phyloP scores from a whole-genome alignment of 2,797 vertebrate genomes.

The Pterois miles region DNA sequence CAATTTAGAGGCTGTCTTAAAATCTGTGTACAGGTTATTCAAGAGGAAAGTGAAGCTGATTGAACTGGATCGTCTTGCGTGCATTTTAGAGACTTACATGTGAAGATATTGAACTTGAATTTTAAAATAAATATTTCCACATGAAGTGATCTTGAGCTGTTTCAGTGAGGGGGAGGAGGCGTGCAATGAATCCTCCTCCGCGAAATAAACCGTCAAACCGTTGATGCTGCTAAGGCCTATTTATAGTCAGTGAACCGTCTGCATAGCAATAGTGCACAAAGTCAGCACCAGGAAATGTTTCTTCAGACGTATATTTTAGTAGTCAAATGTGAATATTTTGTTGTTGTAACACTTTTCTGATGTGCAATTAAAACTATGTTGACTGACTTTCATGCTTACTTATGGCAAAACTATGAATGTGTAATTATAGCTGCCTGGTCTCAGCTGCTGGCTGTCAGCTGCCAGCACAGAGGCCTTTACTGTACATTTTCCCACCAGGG shows the following conservation, averaged over 20 bases:
- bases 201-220: conserved; percentile 9
- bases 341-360: conserved; percentile 47
- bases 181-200: neutral
- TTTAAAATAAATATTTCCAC: conserved; percentile 71
- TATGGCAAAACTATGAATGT: conserved; percentile 41
- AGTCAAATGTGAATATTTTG: conserved; percentile 59
- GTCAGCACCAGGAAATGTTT: neutral
- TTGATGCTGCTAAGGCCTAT: conserved; percentile 25
- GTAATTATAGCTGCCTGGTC: conserved; percentile 61
- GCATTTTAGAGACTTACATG: conserved; percentile 49
- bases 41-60: conserved; percentile 6
- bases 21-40: conserved; percentile 13
- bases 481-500: conserved; percentile 70
- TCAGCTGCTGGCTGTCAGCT: conserved; percentile 60
- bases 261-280: conserved; percentile 31
- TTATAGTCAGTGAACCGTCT: conserved; percentile 29
- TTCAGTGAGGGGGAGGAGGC: conserved; percentile 4
- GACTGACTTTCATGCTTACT: conserved; percentile 33
- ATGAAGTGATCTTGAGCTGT: conserved; percentile 34
- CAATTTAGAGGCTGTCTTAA: conserved; percentile 27
- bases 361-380: conserved; percentile 52
- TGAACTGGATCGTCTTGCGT: conserved; percentile 27
- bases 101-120: conserved; percentile 60
- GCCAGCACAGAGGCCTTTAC: conserved; percentile 51
- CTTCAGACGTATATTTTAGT: conserved; percentile 50